Evolutionary conservation across 2,797 vertebrate species (phyloP).

Genomic region (Bothrops alternatus): DNA sequence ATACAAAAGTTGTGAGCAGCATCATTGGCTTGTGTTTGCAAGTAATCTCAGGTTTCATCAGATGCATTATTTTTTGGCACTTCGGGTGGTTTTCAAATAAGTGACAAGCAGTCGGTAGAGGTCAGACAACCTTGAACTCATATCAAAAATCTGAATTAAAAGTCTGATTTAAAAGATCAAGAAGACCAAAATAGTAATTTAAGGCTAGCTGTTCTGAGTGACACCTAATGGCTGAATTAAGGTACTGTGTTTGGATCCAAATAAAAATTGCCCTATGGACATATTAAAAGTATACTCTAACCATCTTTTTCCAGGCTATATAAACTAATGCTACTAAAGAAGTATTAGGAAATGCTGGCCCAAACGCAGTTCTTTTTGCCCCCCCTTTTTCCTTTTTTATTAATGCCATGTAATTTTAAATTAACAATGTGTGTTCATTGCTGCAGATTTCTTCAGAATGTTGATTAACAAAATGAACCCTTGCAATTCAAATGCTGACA

Average conservation of each 20-base stretch:
- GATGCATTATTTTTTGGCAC: neutral
- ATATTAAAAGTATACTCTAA: neutral
- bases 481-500: neutral
- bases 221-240: neutral
- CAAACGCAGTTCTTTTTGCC: neutral
- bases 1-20: slow-evolving; percentile 6
- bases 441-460: neutral
- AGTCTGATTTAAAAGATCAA: neutral
- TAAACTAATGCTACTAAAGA: neutral
- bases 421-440: neutral
- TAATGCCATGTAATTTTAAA: neutral
- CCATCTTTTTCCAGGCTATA: neutral
- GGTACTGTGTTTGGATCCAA: neutral
- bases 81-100: slow-evolving; percentile 37
- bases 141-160: slow-evolving; percentile 10
- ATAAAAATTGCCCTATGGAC: neutral
- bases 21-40: slow-evolving; percentile 2
- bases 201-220: slow-evolving; percentile 7
- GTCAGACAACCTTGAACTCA: slow-evolving; percentile 48
- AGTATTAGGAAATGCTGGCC: neutral
- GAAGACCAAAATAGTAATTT: neutral
- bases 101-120: slow-evolving; percentile 28
- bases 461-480: neutral
- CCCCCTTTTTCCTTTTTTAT: neutral
- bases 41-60: slow-evolving; percentile 15